These are phyloP conservation scores for Drosophila micromelanica DNA, from an alignment of 1,140 invertebrate species.

Conservation along the genomic window DNA sequence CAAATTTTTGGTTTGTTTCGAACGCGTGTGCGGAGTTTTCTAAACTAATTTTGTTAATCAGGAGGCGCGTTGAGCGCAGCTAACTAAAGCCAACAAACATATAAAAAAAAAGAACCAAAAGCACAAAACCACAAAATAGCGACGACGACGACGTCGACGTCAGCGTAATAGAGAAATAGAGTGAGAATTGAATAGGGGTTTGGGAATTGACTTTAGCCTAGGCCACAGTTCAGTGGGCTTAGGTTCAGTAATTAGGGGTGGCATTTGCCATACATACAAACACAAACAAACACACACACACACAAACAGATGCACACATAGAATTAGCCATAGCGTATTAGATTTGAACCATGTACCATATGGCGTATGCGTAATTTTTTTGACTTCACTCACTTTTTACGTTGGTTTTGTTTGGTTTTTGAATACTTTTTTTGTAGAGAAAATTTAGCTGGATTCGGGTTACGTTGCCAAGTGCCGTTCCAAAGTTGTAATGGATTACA, in stretches of 20 bases:
- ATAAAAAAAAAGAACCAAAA: slow-evolving; percentile 47
- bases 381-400: slow-evolving; percentile 53
- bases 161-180: slow-evolving; percentile 75
- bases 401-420: slow-evolving; percentile 1
- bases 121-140: slow-evolving; percentile 53
- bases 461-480: slow-evolving; percentile 47
- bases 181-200: slow-evolving; percentile 19
- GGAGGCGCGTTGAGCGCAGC: slow-evolving; percentile 61
- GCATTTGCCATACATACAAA: slow-evolving; percentile 41
- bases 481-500: slow-evolving; percentile 58
- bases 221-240: slow-evolving; percentile 13
- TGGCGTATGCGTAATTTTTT: slow-evolving; percentile 29
- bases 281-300: slow-evolving; percentile 8
- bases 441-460: slow-evolving; percentile 9
- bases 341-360: slow-evolving; percentile 4
- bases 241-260: slow-evolving; percentile 67
- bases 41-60: slow-evolving; percentile 83
- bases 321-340: slow-evolving; percentile 30
- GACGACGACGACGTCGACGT: slow-evolving; percentile 57
- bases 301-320: slow-evolving; percentile 6
- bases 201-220: neutral
- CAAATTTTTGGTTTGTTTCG: slow-evolving; percentile 76
- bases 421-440: neutral
- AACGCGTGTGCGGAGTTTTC: slow-evolving; percentile 80
- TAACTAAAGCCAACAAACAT: slow-evolving; percentile 71